Conservation (phyloP, 2,888 invertebrate species). For the Xylota segnis region DNA sequence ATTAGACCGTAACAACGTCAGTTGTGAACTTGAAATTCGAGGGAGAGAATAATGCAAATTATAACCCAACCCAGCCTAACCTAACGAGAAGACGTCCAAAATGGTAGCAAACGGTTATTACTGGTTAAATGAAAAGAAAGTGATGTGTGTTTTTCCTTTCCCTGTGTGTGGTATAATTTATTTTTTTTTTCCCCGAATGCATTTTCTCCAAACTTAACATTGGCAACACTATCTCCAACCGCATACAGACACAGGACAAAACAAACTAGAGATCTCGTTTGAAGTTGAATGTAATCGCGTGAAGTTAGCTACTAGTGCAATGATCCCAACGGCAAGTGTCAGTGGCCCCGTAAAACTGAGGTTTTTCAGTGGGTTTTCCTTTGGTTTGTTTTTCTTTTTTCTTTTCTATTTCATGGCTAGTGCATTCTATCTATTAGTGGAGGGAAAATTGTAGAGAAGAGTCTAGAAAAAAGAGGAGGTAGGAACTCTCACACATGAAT, state of each 20-base stretch:
- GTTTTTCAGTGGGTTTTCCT: constrained; percentile 56
- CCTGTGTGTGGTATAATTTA: not conserved
- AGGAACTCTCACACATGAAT: constrained; percentile 29
- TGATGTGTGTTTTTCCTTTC: constrained; percentile 36
- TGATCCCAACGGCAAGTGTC: constrained; percentile 82
- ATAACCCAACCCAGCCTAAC: constrained; percentile 12
- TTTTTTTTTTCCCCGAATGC: no score
- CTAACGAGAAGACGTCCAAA: constrained; percentile 8
- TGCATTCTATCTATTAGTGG: constrained; percentile 2
- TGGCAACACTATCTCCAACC: constrained; percentile 37
- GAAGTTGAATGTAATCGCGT: constrained; percentile 58
- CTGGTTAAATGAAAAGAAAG: constrained; percentile 33
- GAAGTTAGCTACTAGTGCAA: constrained; percentile 80
- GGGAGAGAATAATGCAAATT: not conserved
- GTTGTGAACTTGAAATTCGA: constrained; percentile 51
- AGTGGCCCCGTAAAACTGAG: constrained; percentile 80
- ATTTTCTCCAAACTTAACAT: constrained; percentile 44
- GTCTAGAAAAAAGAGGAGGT: constrained; percentile 11
- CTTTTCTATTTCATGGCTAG: constrained; percentile 26
- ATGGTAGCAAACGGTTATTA: not conserved
- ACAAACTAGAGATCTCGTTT: constrained; percentile 42
- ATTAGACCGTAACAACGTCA: constrained; percentile 19
- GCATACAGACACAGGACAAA: not conserved
- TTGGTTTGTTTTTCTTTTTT: constrained; percentile 13
- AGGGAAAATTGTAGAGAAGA: not conserved